Conservation (phyloP, 2,888 invertebrate species). For the Meiosimyza decipiens region DNA sequence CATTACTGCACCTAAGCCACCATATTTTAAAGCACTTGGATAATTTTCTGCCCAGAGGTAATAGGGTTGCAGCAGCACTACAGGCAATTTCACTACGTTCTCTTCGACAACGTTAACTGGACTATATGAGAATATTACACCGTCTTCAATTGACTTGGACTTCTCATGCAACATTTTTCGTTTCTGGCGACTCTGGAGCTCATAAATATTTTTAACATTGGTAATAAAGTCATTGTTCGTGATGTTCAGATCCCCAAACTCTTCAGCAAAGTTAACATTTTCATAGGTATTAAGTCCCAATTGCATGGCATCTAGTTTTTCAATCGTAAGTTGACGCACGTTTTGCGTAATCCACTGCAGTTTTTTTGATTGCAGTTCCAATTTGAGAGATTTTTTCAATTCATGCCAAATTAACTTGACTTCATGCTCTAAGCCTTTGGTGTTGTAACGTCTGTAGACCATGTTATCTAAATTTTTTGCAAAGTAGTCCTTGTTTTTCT, state of each 20-base stretch:
- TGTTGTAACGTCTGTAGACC: conserved; percentile 28
- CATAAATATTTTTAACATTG: conserved; percentile 45
- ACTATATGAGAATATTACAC: conserved; percentile 21
- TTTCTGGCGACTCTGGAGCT: background rate
- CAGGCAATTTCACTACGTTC: conserved; percentile 51
- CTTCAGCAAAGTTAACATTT: conserved; percentile 45
- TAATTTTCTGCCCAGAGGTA: conserved; percentile 54
- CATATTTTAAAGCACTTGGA: conserved; percentile 53
- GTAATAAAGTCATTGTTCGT: conserved; percentile 43
- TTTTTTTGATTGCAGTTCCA: background rate
- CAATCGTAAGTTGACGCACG: conserved; percentile 43
- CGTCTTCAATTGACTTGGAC: background rate
- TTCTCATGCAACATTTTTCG: conserved; percentile 15
- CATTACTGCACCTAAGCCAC: conserved; percentile 52
- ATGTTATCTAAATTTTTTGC: conserved; percentile 40
- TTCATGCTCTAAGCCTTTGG: background rate
- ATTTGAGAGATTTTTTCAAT: background rate
- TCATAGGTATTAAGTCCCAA: conserved; percentile 44
- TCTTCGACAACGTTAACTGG: conserved; percentile 44
- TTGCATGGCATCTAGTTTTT: conserved; percentile 46
- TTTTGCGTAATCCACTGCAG: conserved; percentile 45
- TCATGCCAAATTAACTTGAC: conserved; percentile 1
- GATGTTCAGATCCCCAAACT: conserved; percentile 41
- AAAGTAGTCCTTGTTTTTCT: conserved; percentile 35
- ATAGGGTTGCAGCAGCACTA: conserved; percentile 54